phyloP scores from a whole-genome alignment of 2,113 vertebrate species.

The Chamaea fasciata region DNA sequence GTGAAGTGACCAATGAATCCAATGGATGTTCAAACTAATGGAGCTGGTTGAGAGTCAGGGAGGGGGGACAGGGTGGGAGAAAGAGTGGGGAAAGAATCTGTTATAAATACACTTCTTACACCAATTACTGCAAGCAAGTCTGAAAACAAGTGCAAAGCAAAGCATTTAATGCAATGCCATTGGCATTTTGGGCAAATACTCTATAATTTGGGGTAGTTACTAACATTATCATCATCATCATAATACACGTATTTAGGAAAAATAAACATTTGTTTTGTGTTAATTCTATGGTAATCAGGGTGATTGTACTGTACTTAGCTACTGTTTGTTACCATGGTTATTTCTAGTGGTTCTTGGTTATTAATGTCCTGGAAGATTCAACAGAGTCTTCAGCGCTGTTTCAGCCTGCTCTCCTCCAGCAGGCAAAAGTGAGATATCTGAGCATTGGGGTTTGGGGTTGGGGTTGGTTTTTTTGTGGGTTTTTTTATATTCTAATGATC shows the following conservation, averaged over 20 bases:
- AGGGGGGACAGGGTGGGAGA: not conserved
- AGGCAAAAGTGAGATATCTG: slow-evolving; percentile 21
- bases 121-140: slow-evolving; percentile 39
- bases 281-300: slow-evolving; percentile 79
- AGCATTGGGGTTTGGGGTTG: not conserved
- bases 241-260: slow-evolving; percentile 70
- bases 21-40: not conserved
- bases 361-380: slow-evolving; percentile 69
- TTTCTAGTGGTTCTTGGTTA: slow-evolving; percentile 71
- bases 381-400: slow-evolving; percentile 39
- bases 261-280: slow-evolving; percentile 80
- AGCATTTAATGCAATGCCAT: slow-evolving; percentile 42
- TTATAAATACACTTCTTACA: slow-evolving; percentile 54
- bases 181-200: slow-evolving; percentile 48
- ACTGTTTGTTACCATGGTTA: slow-evolving; percentile 77
- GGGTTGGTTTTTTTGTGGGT: not conserved
- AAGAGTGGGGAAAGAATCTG: not conserved
- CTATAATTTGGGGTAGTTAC: slow-evolving; percentile 63
- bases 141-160: slow-evolving; percentile 62
- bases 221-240: slow-evolving; percentile 60
- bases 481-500: not conserved
- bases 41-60: not conserved
- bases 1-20: slow-evolving; percentile 20
- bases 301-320: slow-evolving; percentile 75
- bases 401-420: slow-evolving; percentile 22